These are phyloP conservation scores for Crocodylus rhombifer DNA, from an alignment of 2,797 vertebrate genomes.

Conservation along the genomic window DNA sequence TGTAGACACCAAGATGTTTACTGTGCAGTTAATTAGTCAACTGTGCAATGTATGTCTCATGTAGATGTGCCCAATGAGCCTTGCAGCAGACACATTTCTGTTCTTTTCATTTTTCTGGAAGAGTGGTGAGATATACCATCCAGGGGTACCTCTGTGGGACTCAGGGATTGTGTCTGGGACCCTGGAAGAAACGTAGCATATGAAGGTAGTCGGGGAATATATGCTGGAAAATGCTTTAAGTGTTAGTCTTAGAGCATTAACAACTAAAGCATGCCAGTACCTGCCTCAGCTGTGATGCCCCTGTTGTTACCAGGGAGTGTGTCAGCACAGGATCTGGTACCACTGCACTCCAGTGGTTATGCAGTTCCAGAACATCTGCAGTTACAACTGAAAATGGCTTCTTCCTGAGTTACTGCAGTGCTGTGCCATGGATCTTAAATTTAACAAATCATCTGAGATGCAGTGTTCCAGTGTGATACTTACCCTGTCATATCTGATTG, in stretches of 20 bases:
- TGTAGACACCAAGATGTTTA: no score
- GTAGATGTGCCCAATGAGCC: no score
- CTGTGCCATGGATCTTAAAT: neutral
- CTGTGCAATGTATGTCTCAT: no score
- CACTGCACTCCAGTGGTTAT: rapidly evolving
- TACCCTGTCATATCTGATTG: conserved; percentile 60
- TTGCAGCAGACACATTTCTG: neutral
- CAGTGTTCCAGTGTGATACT: conserved; percentile 52
- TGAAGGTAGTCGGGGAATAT: neutral
- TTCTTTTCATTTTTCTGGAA: neutral
- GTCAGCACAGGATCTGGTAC: conserved; percentile 11
- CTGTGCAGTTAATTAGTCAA: no score
- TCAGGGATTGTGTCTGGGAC: rapidly evolving
- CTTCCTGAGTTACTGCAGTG: neutral
- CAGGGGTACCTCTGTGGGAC: no score
- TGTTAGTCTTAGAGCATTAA: neutral
- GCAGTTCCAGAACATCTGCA: neutral
- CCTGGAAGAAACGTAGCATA: neutral
- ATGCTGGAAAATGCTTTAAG: neutral
- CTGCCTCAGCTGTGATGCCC: neutral
- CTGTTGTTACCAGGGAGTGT: neutral
- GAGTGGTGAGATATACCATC: neutral
- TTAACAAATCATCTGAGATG: conserved; percentile 32
- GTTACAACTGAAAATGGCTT: neutral
- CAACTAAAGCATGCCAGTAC: neutral